Percentiles rank a stretch among this genome's conserved stretches.
phyloP scores from a whole-genome alignment of 2,888 invertebrate genomes.

The Lomographa bimaculata region DNA sequence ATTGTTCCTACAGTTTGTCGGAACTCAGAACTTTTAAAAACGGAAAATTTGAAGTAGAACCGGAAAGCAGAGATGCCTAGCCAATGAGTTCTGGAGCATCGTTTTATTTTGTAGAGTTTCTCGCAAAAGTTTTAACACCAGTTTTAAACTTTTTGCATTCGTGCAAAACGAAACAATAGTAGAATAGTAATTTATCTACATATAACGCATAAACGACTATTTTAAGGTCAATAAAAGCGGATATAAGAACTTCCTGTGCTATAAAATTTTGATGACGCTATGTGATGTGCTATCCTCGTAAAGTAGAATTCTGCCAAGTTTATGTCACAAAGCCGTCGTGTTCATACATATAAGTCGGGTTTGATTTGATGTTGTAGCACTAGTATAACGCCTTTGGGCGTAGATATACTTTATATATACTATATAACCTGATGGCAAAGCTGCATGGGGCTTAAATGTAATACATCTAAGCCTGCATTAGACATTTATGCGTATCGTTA shows the following conservation, averaged over 20 bases:
- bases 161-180: neutral
- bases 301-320: slow-evolving; percentile 10
- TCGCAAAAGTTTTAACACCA: slow-evolving; percentile 3
- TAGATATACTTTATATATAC: no score
- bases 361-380: no score
- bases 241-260: slow-evolving; percentile 6
- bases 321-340: slow-evolving; percentile 4
- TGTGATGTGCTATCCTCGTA: slow-evolving; percentile 10
- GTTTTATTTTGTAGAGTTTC: slow-evolving; percentile 1
- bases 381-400: no score
- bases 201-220: neutral
- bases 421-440: no score
- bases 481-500: no score
- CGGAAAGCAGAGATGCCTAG: neutral
- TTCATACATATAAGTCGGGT: no score
- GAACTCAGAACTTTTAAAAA: slow-evolving; percentile 2
- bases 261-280: slow-evolving; percentile 12
- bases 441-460: no score
- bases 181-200: no score
- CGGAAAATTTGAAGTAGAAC: no score
- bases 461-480: no score
- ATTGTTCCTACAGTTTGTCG: slow-evolving; percentile 2
- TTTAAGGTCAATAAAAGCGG: slow-evolving; percentile 10
- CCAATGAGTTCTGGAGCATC: neutral
- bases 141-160: neutral